Base-by-base conservation (phyloP, 2,113 vertebrate genomes). In the Fulica atra region DNA sequence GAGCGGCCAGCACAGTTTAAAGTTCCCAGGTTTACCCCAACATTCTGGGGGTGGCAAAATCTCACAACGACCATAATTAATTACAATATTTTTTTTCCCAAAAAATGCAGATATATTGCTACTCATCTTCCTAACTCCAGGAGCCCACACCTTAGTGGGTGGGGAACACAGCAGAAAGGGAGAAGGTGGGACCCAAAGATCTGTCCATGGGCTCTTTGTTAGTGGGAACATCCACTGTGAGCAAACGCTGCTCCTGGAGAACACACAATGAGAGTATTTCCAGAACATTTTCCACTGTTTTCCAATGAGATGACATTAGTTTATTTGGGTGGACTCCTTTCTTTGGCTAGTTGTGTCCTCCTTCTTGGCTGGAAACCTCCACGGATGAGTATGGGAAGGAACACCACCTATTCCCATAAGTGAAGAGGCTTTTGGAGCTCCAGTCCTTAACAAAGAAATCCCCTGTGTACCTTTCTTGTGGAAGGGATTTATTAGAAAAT, bases 241-340 rank as follows among this genome's bases (percentile, higher is more conserved):
- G 77, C 85, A 80, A 71, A 31, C 6, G 16, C 24, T 90, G 23
- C 68, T 83, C 50, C 68, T 71, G 64, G 51, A 92, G 38, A 83
- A 46, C 20, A 64, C 12, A 44, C 0, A 2, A 46, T 0, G 2
- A 63, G 63, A 92, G 19, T 17, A 51, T 74, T 93, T 90, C 57
- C 68, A 86, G 82, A 93, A 74, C 48, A 61, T 93, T 92, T 94
- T 86, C 79, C 50, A 66, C n/a, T 87, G 28, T 85, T 94, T 94
- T 83, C 69, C 60, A 68, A 9, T 74, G 64, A 77, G 56, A 81
- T 4, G 5, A 86, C 63, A 57, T 84, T 38, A 85, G 44, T 57
- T 87, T 91, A 70, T 66, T 78, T 81, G 92, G 64, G 90, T 93
- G 82, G 86, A 74, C 42, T 91, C 74, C 42, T 65, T 69, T 51